Conservation (phyloP, 2,797 vertebrate genomes). For the Clarias platycephalus region DNA sequence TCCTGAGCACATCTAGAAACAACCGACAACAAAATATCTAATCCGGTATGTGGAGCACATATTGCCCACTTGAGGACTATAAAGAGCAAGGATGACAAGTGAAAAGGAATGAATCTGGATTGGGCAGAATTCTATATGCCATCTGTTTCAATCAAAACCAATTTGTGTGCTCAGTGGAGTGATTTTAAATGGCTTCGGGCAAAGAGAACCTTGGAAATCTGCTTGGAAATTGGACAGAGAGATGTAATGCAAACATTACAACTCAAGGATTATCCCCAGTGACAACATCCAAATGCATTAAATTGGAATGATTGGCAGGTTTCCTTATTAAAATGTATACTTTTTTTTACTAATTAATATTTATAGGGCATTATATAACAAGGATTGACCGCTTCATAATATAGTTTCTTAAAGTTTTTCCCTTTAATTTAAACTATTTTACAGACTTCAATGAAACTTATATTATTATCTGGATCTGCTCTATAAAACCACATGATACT, state of each 20-base stretch:
- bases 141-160: constrained; percentile 40
- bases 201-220: constrained; percentile 11
- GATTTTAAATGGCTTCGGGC: constrained; percentile 34
- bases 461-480: neutral
- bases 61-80: constrained; percentile 18
- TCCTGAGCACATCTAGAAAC: neutral
- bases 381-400: neutral
- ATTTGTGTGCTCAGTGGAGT: constrained; percentile 28
- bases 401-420: neutral
- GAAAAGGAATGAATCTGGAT: constrained; percentile 36
- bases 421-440: neutral
- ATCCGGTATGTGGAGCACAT: constrained; percentile 11
- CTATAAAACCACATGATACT: neutral
- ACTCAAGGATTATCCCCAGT: neutral
- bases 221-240: constrained; percentile 15
- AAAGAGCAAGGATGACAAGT: constrained; percentile 14
- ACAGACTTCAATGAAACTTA: neutral
- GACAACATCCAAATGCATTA: neutral
- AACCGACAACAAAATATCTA: constrained; percentile 24
- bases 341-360: neutral
- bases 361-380: neutral
- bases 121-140: constrained; percentile 35
- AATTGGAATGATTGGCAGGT: neutral
- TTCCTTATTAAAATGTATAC: neutral
- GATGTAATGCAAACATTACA: constrained; percentile 9